These are phyloP conservation scores for Tetragnatha versicolor DNA, from an alignment of 1,140 invertebrate genomes.

Conservation along the genomic window DNA sequence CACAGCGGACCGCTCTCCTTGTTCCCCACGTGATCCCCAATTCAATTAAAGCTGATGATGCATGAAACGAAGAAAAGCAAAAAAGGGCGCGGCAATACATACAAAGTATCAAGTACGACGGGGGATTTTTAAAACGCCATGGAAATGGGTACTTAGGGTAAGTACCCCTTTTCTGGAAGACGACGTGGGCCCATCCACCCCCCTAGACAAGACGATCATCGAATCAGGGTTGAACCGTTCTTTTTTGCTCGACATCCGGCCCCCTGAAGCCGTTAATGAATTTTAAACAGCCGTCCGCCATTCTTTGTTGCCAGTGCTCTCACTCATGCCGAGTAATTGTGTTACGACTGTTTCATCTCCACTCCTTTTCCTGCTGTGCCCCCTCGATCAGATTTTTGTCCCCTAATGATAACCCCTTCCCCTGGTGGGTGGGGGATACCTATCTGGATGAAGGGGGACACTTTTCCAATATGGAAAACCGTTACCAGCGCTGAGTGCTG, in stretches of 20 bases:
- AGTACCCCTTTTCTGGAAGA: no score
- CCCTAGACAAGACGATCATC: constrained; percentile 2
- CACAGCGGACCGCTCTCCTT: no score
- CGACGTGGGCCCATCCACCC: not conserved
- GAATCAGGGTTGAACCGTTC: not conserved
- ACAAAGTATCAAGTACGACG: no score
- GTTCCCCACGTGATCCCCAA: no score
- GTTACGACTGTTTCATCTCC: not conserved
- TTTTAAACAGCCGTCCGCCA: constrained; percentile 21
- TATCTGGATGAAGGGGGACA: not conserved
- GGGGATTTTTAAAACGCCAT: no score
- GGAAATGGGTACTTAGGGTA: no score
- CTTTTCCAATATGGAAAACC: constrained; percentile 19
- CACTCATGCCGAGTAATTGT: constrained; percentile 13
- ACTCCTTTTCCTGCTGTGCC: not conserved
- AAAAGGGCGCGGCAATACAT: no score
- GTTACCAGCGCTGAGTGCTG: not conserved
- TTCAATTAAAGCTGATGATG: no score
- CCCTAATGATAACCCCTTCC: constrained; percentile 13
- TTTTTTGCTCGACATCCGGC: not conserved
- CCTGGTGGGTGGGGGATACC: not conserved
- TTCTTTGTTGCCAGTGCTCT: constrained; percentile 16
- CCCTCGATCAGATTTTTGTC: constrained; percentile 1
- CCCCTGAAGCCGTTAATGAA: constrained; percentile 7
- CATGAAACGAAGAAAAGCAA: no score